Evolutionary conservation across 2,888 invertebrate genomes (phyloP), one percentile per base, ranked within the genome.

Genomic region (Cryptus viduatorius): DNA sequence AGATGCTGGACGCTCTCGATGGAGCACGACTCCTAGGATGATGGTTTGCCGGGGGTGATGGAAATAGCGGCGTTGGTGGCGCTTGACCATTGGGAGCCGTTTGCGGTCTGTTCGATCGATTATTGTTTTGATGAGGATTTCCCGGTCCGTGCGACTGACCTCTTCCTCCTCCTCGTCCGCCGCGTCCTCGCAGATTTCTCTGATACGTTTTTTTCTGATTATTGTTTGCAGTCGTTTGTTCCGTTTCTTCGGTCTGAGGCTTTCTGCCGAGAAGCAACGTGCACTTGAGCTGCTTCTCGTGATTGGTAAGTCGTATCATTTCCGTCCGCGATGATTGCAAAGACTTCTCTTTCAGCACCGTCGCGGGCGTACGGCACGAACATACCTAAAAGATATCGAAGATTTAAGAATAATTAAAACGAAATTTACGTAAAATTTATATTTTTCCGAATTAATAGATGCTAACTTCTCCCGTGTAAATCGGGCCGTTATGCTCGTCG

Each of bases 321-420:
- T 77, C 79, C 0, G 4, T 5, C 10, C 76, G 71, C 19, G 44
- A 29, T 0, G 79, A 16, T 0, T 50, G 44, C 44, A 82, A 68
- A 77, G 46, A n/a, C 24, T 69, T 82, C n/a, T 56, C 46, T 8
- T 12, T 14, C 0, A 86, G 10, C 16, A 79, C 78, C 7, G 4
- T 14, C 10, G 19, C 0, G 1, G 68, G 31, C 1, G 73, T 65
- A 44, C 87, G 82, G 56, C 84, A 83, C 8, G 85, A 72, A 3
- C 76, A 24, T 4, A 87, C 73, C 88, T 88, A 29, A 77, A 71
- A 48, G 14, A n/a, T 12, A 14, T 48, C 3, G 48, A 61, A 29
- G 61, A 31, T 61, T 61, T 1, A 61, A 5, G 2, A n/a, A 31
- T 29, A 5, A n/a, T 61, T 37, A 0, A 8, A 8, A 5, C 0